Evolutionary conservation across 2,113 vertebrate genomes (phyloP).

Genomic region (Corythornis madagascariensis): DNA sequence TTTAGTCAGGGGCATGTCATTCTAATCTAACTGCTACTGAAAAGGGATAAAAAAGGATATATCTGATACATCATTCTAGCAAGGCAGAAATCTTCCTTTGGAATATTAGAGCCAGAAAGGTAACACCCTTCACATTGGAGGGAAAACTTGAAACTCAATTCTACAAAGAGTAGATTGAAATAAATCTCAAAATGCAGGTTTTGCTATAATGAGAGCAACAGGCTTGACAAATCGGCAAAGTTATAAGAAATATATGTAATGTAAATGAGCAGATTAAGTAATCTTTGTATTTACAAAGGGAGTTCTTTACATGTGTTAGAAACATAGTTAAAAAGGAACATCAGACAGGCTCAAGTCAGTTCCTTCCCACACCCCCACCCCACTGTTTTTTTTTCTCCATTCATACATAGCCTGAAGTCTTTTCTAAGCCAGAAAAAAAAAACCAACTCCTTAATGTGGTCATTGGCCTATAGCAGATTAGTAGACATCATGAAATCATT

Average conservation of each 20-base stretch:
- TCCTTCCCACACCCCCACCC: background rate
- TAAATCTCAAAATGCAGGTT: conserved; percentile 24
- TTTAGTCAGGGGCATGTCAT: conserved; percentile 1
- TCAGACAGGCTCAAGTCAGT: background rate
- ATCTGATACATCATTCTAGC: conserved; percentile 9
- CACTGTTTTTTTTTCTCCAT: background rate
- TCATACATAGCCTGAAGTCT: conserved; percentile 5
- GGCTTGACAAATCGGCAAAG: background rate
- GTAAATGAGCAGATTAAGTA: conserved; percentile 7
- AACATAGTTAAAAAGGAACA: background rate
- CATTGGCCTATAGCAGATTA: conserved; percentile 62
- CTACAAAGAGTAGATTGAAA: conserved; percentile 17
- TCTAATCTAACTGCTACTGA: background rate
- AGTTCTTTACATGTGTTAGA: background rate
- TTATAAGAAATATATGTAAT: background rate
- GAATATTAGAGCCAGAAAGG: background rate
- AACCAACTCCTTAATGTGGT: conserved; percentile 43
- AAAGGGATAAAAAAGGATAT: background rate
- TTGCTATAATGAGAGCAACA: conserved; percentile 42
- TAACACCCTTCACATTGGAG: background rate
- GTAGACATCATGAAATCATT: conserved; percentile 51
- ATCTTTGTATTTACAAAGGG: background rate
- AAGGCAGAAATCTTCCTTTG: conserved; percentile 6
- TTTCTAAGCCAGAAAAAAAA: conserved; percentile 52
- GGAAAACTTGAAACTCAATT: background rate